Evolutionary conservation across 2,113 vertebrate species (phyloP).

Genomic region (Chrysochloris asiatica): DNA sequence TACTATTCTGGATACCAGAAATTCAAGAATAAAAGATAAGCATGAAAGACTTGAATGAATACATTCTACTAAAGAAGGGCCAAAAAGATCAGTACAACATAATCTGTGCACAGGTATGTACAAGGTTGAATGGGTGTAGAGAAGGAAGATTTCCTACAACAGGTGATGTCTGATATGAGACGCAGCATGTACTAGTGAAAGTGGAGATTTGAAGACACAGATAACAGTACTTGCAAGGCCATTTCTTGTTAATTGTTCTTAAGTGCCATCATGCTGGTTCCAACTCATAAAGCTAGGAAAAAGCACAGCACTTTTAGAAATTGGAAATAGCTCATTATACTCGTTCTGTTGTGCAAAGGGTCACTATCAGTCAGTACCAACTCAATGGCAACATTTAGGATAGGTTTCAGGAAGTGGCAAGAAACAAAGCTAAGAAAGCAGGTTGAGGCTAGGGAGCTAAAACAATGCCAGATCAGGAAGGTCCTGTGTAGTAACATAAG

Average conservation of each 20-base stretch:
- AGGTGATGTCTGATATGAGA: background rate
- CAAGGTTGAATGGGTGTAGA: background rate
- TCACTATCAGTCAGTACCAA: no score
- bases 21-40: background rate
- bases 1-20: background rate
- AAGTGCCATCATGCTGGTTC: no score
- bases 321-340: background rate
- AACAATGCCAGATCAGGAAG: background rate
- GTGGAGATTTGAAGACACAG: background rate
- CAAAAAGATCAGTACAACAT: background rate
- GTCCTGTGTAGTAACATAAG: background rate
- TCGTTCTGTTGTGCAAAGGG: no score
- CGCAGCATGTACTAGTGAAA: background rate
- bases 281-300: background rate
- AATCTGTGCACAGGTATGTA: background rate
- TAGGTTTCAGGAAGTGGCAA: background rate
- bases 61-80: background rate
- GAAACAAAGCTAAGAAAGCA: conserved; percentile 3
- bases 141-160: background rate
- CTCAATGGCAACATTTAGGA: no score
- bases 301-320: background rate
- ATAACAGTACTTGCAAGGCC: background rate
- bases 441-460: background rate
- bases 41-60: background rate
- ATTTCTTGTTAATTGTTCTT: no score